Conservation (phyloP, 2,113 vertebrate species). For the Myotis davidii region DNA sequence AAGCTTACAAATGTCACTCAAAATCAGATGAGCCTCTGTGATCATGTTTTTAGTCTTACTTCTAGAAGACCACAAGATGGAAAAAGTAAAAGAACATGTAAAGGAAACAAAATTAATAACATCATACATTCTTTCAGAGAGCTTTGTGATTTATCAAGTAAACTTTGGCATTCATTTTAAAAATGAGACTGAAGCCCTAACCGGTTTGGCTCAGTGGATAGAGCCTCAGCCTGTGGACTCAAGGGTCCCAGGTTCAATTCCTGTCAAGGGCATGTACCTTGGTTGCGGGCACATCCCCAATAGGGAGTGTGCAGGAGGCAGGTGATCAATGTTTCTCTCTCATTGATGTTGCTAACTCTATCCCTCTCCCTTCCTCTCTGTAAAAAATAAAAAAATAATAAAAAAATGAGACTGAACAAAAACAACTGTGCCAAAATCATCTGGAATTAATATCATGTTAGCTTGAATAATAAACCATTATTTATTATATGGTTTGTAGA, state of each 20-base stretch:
- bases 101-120: slow-evolving; percentile 2
- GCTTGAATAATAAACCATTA: slow-evolving; percentile 1
- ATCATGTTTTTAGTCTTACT: background rate
- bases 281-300: too few species aligned
- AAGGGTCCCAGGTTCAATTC: too few species aligned
- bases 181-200: background rate
- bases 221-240: too few species aligned
- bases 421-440: background rate
- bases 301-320: too few species aligned
- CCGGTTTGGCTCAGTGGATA: too few species aligned
- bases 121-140: background rate
- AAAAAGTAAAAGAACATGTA: background rate
- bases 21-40: background rate
- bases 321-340: too few species aligned
- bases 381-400: too few species aligned
- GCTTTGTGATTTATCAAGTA: background rate
- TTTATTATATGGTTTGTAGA: background rate
- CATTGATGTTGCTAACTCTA: too few species aligned
- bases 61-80: background rate
- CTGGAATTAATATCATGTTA: background rate
- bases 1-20: background rate
- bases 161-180: background rate
- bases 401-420: background rate
- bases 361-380: too few species aligned
- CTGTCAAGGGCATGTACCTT: too few species aligned